These are phyloP conservation scores for Eristalinus aeneus DNA, from an alignment of 2,888 invertebrate genomes.

Conservation along the genomic window DNA sequence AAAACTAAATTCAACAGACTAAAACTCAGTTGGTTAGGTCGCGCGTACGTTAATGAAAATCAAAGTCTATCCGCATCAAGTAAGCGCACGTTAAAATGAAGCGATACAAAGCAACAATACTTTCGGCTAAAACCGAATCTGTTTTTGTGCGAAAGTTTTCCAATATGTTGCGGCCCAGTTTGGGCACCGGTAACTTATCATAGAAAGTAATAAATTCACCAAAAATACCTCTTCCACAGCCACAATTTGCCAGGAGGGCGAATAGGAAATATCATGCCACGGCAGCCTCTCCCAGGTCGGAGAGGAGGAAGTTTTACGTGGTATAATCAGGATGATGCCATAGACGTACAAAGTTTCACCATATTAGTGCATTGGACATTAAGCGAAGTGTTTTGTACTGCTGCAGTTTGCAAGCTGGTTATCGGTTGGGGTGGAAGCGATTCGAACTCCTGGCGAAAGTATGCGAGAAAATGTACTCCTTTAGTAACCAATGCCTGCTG, in stretches of 20 bases:
- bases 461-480: neutral
- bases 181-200: conserved; percentile 29
- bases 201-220: conserved; percentile 46
- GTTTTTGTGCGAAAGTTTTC: conserved; percentile 36
- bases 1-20: too few relatives aligned
- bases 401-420: neutral
- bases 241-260: conserved; percentile 23
- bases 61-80: too few relatives aligned
- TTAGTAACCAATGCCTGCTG: neutral
- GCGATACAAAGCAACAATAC: neutral
- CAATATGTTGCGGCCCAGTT: conserved; percentile 27
- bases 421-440: neutral
- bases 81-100: neutral
- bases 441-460: neutral
- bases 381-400: neutral
- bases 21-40: too few relatives aligned
- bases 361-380: conserved; percentile 50
- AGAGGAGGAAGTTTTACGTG: conserved; percentile 40
- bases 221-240: neutral
- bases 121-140: neutral
- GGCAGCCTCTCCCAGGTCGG: conserved; percentile 4
- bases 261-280: neutral
- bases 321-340: conserved; percentile 41
- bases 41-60: too few relatives aligned
- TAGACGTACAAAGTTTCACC: conserved; percentile 52